phyloP scores from a whole-genome alignment of 2,113 vertebrate genomes.

The Arizona elegans region DNA sequence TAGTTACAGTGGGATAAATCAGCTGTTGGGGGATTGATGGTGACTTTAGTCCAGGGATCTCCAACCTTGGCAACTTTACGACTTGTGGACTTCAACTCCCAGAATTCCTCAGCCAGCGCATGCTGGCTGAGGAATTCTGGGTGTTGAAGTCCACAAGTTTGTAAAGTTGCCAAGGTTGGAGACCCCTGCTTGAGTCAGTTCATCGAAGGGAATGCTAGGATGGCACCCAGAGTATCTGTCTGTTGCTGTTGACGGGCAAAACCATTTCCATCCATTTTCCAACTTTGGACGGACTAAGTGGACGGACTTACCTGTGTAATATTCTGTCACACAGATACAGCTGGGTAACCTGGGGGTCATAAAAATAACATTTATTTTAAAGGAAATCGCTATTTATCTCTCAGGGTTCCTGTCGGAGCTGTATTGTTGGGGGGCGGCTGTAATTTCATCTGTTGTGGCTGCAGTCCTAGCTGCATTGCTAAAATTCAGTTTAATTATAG shows the following conservation, averaged over 20 bases:
- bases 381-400: neutral
- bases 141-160: too few relatives aligned
- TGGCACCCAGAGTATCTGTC: neutral
- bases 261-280: neutral
- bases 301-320: neutral
- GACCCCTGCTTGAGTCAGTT: neutral
- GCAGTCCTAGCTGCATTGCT: neutral
- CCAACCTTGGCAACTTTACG: too few relatives aligned
- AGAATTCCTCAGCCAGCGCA: too few relatives aligned
- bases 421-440: neutral
- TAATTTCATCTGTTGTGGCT: neutral
- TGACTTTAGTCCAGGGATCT: neutral
- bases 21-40: neutral
- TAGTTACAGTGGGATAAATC: neutral
- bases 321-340: neutral
- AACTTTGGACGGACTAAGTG: neutral
- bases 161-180: too few relatives aligned
- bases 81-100: too few relatives aligned
- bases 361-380: neutral
- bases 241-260: neutral
- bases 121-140: too few relatives aligned
- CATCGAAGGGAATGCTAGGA: neutral
- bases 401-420: neutral
- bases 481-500: neutral
- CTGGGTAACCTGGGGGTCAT: neutral